Base-by-base conservation (phyloP, 2,888 invertebrate genomes). In the Eupithecia centaureata region DNA sequence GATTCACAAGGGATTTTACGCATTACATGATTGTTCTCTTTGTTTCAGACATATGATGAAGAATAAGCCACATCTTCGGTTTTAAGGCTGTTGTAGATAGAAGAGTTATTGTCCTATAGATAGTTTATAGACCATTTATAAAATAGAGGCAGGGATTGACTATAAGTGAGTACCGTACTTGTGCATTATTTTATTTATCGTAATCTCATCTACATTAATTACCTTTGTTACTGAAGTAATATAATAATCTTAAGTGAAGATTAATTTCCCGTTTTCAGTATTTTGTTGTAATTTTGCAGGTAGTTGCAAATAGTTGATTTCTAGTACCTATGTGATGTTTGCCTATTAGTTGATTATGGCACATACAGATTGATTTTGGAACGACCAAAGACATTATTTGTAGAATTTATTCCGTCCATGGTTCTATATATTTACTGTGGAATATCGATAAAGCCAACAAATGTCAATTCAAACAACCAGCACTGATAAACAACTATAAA, bases 61-160 rank as follows among this genome's bases (percentile, higher is more conserved):
- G 89, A 95, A 96, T 90, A 98, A 98, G 86, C 96, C 97, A 42
- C 97, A 97, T 85, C 94, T 98, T 80, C 94, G 97, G 81, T 97
- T 96, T 87, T 97, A 90, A 88, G 82, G 82, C 76, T 81, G 83
- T 86, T 85, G 72, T 88, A 90, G 82, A 76, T 77, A 79, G 84
- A 68, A 84, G 75, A 85, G 82, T 82, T 87, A 89, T 84, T 76
- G 76, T 79, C 32, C 52, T 74, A 76, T 79, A 60, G 74, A 84
- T 84, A 88, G 84, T 84, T 76, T 82, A 82, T 82, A 80, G 81
- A 85, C 80, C 76, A 82, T 86, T 86, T 89, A 87, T 87, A 86
- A 47, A 86, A 87, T 88, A 80, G 79, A 79, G 69, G 57, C 51
- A 67, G 66, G 74, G 70, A 64, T 72, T 70, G 72, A 52, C 65